A percentile compares a stretch with the other conserved stretches of the same genome.
Conservation (phyloP, 2,888 invertebrate species). For the Stenolophus ochropezus region DNA sequence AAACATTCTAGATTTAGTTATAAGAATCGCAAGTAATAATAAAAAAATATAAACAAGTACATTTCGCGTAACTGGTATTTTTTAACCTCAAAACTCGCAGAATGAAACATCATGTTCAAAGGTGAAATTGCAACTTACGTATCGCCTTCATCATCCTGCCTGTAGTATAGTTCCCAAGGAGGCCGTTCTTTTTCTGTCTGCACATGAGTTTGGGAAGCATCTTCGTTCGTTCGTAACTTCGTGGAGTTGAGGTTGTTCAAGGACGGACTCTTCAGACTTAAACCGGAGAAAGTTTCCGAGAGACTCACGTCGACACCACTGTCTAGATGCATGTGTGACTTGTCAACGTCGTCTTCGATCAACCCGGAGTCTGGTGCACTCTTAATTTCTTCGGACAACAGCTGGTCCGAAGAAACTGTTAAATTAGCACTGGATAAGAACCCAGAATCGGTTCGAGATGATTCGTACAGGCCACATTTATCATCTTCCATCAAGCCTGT, state of each 20-base stretch:
- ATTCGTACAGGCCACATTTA: constrained; percentile 67
- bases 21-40: too few relatives aligned
- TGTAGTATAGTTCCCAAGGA: constrained; percentile 81
- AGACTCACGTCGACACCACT: constrained; percentile 79
- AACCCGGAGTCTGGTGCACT: constrained; percentile 60
- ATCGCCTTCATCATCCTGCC: constrained; percentile 89
- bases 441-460: constrained; percentile 69
- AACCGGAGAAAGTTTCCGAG: constrained; percentile 78
- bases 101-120: constrained; percentile 42
- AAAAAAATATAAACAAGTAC: too few relatives aligned
- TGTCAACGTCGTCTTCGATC: constrained; percentile 63
- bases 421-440: constrained; percentile 70
- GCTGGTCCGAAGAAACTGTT: constrained; percentile 67
- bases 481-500: constrained; percentile 66
- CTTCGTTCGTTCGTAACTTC: constrained; percentile 63
- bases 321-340: constrained; percentile 76
- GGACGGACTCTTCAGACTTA: constrained; percentile 74
- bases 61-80: constrained; percentile 48
- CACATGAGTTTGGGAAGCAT: constrained; percentile 52
- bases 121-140: constrained; percentile 81
- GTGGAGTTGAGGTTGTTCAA: constrained; percentile 69
- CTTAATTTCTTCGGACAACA: constrained; percentile 64
- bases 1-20: too few relatives aligned
- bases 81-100: constrained; percentile 48
- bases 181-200: constrained; percentile 67